Conservation (phyloP, 2,797 vertebrate species). For the Prunella strophiata region DNA sequence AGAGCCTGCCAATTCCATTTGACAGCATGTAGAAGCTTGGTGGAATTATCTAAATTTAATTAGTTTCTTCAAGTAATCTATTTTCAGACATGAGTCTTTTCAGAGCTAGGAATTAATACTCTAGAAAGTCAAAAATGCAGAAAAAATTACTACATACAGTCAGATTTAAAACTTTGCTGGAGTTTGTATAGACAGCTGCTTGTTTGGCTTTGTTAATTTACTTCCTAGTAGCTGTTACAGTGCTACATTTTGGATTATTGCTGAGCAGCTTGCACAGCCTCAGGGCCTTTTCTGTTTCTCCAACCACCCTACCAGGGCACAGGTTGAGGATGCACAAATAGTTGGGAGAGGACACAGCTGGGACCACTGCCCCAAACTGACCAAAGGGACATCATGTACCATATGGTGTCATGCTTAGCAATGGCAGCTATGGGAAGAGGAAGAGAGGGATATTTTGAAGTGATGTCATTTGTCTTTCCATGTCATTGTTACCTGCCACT, state of each 20-base stretch:
- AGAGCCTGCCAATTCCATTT: neutral
- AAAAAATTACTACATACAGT: neutral
- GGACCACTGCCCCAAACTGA: neutral
- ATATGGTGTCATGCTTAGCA: accelerated
- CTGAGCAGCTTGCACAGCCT: neutral
- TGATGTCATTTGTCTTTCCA: neutral
- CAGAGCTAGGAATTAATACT: neutral
- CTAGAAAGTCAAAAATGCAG: neutral
- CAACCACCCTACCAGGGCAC: accelerated
- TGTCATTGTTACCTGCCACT: accelerated
- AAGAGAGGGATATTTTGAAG: neutral
- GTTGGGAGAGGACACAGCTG: neutral
- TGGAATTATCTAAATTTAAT: neutral
- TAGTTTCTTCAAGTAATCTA: neutral
- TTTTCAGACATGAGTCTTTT: neutral
- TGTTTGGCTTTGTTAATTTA: neutral
- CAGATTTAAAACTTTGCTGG: neutral
- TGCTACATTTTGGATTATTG: neutral
- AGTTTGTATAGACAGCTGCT: neutral
- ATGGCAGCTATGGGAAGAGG: neutral
- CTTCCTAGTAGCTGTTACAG: neutral
- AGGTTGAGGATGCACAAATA: neutral
- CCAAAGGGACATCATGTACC: accelerated
- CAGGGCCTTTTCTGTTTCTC: neutral
- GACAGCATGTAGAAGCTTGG: neutral